phyloP scores from a whole-genome alignment of 2,113 vertebrate species.

The Campylomormyrus tamandua region DNA sequence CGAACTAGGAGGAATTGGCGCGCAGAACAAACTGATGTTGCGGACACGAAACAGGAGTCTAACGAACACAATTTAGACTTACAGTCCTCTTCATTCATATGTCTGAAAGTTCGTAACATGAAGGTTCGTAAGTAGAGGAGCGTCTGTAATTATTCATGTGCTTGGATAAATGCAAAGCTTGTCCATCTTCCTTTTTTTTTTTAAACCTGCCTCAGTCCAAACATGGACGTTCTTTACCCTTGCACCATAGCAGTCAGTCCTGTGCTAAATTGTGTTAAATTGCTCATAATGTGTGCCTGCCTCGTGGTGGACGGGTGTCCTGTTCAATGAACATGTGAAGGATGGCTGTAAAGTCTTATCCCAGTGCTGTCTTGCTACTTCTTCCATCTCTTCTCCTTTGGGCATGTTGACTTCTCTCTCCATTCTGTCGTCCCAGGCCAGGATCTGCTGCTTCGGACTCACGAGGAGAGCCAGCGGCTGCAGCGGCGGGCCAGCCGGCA shows the following conservation, averaged over 20 bases:
- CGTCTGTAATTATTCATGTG: neutral
- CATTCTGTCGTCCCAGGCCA: constrained; percentile 56
- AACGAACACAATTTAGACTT: no score
- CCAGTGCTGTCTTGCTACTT: neutral
- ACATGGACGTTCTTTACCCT: neutral
- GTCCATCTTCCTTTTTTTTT: neutral
- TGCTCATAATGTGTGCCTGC: neutral
- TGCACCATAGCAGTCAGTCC: neutral
- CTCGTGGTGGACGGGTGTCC: neutral
- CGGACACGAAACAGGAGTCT: no score
- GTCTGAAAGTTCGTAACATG: no score
- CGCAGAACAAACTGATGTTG: no score
- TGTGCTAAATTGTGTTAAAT: neutral
- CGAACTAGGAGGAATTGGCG: no score
- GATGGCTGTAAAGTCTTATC: neutral
- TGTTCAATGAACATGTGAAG: neutral
- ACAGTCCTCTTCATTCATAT: no score
- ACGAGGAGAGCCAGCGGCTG: constrained; percentile 83
- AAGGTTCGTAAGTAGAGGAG: no score
- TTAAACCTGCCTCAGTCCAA: neutral
- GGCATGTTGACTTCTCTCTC: constrained; percentile 2
- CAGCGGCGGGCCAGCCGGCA: constrained; percentile 81
- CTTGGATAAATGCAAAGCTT: neutral
- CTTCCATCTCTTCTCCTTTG: neutral
- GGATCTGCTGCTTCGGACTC: constrained; percentile 72